Conservation (phyloP, 2,797 vertebrate species). For the Alauda arvensis region DNA sequence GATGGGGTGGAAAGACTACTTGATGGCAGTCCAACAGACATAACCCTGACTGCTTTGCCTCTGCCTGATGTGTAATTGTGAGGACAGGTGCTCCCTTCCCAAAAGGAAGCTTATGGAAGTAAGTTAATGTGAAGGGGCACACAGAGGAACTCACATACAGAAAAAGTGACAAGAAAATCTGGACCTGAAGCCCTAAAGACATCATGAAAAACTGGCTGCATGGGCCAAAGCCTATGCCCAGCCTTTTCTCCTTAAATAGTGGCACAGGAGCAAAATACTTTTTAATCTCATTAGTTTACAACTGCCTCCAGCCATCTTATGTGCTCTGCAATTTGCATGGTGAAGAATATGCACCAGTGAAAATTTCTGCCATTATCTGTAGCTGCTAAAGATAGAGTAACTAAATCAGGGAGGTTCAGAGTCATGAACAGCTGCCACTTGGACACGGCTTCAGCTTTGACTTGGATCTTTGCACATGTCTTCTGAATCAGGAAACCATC, state of each 20-base stretch:
- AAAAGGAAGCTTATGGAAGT: neutral
- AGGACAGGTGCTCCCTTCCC: neutral
- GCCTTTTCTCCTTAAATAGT: neutral
- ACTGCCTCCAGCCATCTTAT: neutral
- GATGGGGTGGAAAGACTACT: neutral
- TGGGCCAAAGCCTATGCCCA: neutral
- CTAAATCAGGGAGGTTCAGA: neutral
- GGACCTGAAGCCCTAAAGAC: neutral
- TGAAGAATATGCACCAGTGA: neutral
- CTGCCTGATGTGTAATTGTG: neutral
- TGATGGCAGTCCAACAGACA: neutral
- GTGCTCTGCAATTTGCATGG: neutral
- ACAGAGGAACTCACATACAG: neutral
- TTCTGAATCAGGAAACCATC: neutral
- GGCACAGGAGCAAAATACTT: neutral
- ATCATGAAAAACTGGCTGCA: neutral
- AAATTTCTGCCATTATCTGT: neutral
- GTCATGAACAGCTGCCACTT: neutral
- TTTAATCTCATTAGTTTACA: neutral
- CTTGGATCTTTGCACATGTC: neutral
- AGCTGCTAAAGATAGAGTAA: neutral
- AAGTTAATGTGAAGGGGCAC: neutral
- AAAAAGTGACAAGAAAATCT: neutral
- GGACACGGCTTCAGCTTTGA: neutral
- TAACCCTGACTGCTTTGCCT: neutral